Base-by-base conservation (phyloP, 2,113 vertebrate species). In the Corvus cornix region DNA sequence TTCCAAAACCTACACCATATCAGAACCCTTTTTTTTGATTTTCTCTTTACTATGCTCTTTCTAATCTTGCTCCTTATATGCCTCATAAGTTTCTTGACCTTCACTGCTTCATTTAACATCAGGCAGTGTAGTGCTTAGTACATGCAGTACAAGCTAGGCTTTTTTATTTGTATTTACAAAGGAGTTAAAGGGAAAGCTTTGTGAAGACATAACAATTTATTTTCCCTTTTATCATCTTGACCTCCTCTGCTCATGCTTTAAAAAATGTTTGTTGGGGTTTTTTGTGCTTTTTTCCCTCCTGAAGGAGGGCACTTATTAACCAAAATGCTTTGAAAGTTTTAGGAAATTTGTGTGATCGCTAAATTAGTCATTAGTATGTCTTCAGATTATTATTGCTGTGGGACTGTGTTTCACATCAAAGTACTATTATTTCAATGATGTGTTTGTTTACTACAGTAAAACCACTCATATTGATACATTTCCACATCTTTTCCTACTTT, bases 351-450 rank as follows among this genome's bases (percentile, higher is more conserved):
- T 67, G 58, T 86, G 64, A 75, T 88, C 0, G 0, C 11, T 88
- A 72, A 81, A 93, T 91, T 90, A 91, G 81, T 78, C 68, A 88
- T 93, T 81, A 94, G 14, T 68, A 22, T 91, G n/a, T 84, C 22
- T 3, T 56, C 53, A 68, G 33, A 90, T 41, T 58, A 58, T 87
- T 90, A 78, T 83, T 87, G 64, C 56, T 89, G 22, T 83, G 72
- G 75, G 66, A 95, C 46, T 86, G 22, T 58, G 49, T 66, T 83
- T 91, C 78, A 96, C 64, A 93, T 91, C 80, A 93, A 90, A 95
- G 74, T 44, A 26, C 16, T 87, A 58, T 76, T 79, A 64, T 88
- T 94, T 70, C 83, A 88, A 22, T 48, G 7, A 69, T 83, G 18
- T 48, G 39, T 31, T 90, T 86, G 37, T 70, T 92, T 82, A 79